Base-by-base conservation (phyloP, 1,140 invertebrate species). In the Euura lappo region DNA sequence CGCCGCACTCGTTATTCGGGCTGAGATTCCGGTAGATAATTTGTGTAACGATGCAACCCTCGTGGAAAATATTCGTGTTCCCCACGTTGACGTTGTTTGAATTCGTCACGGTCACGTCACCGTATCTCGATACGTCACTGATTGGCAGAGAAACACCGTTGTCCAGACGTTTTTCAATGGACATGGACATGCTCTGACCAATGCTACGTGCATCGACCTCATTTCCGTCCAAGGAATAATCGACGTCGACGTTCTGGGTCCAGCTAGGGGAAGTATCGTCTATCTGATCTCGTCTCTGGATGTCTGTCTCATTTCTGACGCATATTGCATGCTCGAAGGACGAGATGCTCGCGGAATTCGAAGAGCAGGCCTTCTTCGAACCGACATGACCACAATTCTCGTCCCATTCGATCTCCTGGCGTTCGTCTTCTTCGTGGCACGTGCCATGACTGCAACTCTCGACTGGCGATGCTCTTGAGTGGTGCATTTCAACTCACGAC, bases 31-130 rank as follows among this genome's bases (percentile, higher is more conserved):
- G 79, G 44, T 89, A 89, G 73, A 92, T 85, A 77, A 92, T 88
- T 78, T 92, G 91, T 79, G 91, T 91, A 75, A 93, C 92, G 46
- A 90, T 92, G 4, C 92, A 91, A 2, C 91, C 91, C 13, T 91
- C 91, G 72, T 92, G 90, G 79, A 91, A 92, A 75, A 90, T 90
- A 3, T 90, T 91, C 76, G 91, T 92, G 74, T 91, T 90, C 7
- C 91, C 92, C 45, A 93, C 88, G 76, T 91, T 90, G 4, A 93
- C 89, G 74, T 92, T 90, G n/a, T 83, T 86, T 0, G 91, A 91
- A 76, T 92, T 90, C 51, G 83, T 88, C 0, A 92, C 84, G 10
- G 85, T 87, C 11, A 92, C 87, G 74, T 90, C 89, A 6, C 89
- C 90, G 67, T 89, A 90, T 76, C 77, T 83, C 44, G 82, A 83